Evolutionary conservation across 2,113 vertebrate genomes (phyloP).

Genomic region (Sorex fumeus): DNA sequence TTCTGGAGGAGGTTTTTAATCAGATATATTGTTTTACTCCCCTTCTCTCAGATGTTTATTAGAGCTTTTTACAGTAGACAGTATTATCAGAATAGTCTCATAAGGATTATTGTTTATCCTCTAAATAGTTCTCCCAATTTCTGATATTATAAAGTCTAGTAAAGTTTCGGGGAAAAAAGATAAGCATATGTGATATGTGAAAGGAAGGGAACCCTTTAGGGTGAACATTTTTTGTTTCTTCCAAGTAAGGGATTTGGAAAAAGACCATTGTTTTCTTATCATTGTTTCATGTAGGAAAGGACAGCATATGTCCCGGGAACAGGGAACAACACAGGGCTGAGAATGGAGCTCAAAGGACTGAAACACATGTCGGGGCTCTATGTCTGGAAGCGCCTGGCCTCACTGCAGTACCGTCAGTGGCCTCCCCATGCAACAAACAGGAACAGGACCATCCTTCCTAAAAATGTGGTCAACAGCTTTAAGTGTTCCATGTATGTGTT

Average conservation of each 20-base stretch:
- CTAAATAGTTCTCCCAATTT: neutral
- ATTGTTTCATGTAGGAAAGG: slow-evolving; percentile 24
- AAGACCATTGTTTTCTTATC: neutral
- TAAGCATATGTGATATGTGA: neutral
- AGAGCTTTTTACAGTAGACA: neutral
- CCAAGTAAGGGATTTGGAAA: neutral
- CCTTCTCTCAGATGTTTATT: slow-evolving; percentile 19
- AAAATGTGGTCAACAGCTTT: neutral
- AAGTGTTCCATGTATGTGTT: neutral
- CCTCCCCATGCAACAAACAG: neutral
- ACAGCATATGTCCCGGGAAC: neutral
- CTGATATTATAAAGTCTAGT: neutral
- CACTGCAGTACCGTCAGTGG: too few relatives aligned
- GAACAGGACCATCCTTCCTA: neutral
- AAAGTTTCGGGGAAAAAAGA: neutral
- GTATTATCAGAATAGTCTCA: neutral
- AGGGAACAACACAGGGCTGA: too few relatives aligned
- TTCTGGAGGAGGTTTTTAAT: slow-evolving; percentile 11
- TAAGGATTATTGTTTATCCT: neutral
- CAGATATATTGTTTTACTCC: slow-evolving; percentile 14
- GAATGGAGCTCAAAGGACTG: too few relatives aligned
- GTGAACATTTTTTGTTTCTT: slow-evolving; percentile 38
- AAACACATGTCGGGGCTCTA: too few relatives aligned
- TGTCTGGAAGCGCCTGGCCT: too few relatives aligned
- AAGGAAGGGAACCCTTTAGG: neutral